Evolutionary conservation across 2,113 vertebrate species (phyloP), one percentile per base, ranked within the genome.

Genomic region (Malaclemys terrapin): DNA sequence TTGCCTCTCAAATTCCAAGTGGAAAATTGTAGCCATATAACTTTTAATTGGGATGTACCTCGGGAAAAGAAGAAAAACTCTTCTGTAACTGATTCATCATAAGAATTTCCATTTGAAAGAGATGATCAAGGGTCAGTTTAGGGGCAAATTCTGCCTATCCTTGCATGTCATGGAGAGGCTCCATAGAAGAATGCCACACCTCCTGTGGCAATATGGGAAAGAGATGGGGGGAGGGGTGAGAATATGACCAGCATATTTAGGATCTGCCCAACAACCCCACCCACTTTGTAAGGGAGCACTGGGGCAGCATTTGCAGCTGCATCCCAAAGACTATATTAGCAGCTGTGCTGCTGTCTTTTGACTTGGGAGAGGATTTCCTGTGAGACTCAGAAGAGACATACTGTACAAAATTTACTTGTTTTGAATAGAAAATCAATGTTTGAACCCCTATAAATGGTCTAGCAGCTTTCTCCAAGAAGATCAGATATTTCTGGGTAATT

Each of bases 41-140:
- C 35, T 22, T 91, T 65, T 90, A 5, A 38, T 78, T 93, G 84
- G 24, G 75, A 83, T 16, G 65, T 83, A 56, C 45, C 80, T 78
- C 13, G 65, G 3, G 72, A n/a, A n/a, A 9, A 57, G 57, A 81
- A 81, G 54, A 95, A 47, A 47, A 22, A n/a, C 84, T 25, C 22
- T 4, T 62, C 29, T 31, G 25, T n/a, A 76, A 79, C 57, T 56
- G 53, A 59, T n/a, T 20, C 12, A 6, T 86, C 2, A 1, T 82
- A 84, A 76, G 47, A 56, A 90, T 31, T n/a, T 86, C 89, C 42
- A 62, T 9, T 0, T 89, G 53, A 35, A 57, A 83, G 31, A 5
- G 88, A 8, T 87, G 27, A 12, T 88, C 25, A 56, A 93, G 12
- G 59, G 25, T 69, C 57, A 50, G 2, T 85, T 80, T 57, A 42